Evolutionary conservation across 2,888 invertebrate genomes (phyloP).

Genomic region (Balanococcus diminutus): DNA sequence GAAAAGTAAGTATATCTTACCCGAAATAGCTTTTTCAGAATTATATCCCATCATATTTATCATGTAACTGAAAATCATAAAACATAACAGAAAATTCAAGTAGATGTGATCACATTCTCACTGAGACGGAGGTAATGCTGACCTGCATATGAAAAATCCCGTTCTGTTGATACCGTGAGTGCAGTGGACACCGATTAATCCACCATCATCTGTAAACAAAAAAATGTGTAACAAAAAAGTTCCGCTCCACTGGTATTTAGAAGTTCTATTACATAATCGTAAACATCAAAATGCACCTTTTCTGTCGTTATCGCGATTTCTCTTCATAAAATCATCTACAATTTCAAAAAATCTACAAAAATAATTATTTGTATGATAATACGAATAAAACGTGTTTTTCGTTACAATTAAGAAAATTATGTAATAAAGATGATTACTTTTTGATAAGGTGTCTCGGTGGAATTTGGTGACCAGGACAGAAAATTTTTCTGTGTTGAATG

Average conservation of each 20-base stretch:
- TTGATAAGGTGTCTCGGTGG: neutral
- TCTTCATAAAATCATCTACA: constrained; percentile 4
- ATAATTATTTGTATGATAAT: too few species aligned
- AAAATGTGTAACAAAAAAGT: too few species aligned
- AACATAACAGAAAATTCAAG: neutral
- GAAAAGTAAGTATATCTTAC: too few species aligned
- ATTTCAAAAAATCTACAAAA: constrained; percentile 11
- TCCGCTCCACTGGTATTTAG: too few species aligned
- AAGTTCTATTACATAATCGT: too few species aligned
- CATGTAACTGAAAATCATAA: constrained; percentile 45
- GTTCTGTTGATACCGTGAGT: constrained; percentile 48
- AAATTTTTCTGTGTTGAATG: constrained; percentile 13
- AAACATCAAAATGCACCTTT: neutral
- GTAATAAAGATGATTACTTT: neutral
- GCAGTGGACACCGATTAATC: constrained; percentile 47
- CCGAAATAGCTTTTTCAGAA: constrained; percentile 19
- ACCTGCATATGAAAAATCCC: constrained; percentile 49
- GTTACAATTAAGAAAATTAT: neutral
- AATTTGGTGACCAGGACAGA: constrained; percentile 15
- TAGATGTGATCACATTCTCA: neutral
- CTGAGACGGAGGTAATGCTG: neutral
- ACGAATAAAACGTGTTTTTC: neutral
- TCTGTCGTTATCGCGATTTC: neutral
- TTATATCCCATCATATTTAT: constrained; percentile 46
- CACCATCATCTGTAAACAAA: neutral